Evolutionary conservation across 1,140 invertebrate genomes (phyloP).

Genomic region (Amphibalanus amphitrite): DNA sequence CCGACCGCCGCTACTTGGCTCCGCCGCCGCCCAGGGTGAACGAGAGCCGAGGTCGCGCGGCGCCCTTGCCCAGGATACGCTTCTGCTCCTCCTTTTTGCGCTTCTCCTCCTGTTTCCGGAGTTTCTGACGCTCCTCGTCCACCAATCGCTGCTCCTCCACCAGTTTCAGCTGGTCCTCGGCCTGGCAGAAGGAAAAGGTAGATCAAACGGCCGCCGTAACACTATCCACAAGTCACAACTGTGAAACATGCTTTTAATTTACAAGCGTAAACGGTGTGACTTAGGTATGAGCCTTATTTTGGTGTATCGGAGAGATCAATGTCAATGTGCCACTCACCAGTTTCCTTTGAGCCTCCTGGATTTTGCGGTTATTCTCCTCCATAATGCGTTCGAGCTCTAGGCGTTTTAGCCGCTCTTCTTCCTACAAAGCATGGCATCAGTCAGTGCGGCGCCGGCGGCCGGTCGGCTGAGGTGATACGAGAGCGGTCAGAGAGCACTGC

Average conservation of each 20-base stretch:
- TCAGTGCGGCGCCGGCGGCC: too few relatives aligned
- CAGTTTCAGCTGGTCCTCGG: conserved; percentile 87
- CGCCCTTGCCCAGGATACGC: conserved; percentile 91
- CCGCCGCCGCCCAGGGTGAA: conserved; percentile 33
- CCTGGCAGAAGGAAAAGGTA: conserved; percentile 51
- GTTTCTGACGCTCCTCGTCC: conserved; percentile 79
- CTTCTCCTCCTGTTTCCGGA: conserved; percentile 82
- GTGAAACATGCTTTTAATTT: conserved; percentile 3
- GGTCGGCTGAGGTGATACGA: not conserved
- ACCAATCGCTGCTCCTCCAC: conserved; percentile 91
- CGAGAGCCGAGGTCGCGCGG: conserved; percentile 84
- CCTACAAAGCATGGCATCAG: conserved; percentile 38
- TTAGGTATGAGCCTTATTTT: too few relatives aligned
- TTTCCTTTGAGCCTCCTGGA: conserved; percentile 90
- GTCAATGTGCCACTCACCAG: conserved; percentile 60
- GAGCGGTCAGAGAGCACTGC: not conserved
- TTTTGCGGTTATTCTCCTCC: conserved; percentile 94
- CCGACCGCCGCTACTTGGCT: not conserved
- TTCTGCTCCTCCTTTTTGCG: conserved; percentile 86
- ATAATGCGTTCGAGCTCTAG: conserved; percentile 88
- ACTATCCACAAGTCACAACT: not conserved
- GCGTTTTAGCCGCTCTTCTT: conserved; percentile 84
- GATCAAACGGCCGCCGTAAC: conserved; percentile 12
- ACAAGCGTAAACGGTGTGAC: not conserved
- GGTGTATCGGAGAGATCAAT: too few relatives aligned